Conservation (phyloP, 2,797 vertebrate species). For the Bradypodion pumilum region DNA sequence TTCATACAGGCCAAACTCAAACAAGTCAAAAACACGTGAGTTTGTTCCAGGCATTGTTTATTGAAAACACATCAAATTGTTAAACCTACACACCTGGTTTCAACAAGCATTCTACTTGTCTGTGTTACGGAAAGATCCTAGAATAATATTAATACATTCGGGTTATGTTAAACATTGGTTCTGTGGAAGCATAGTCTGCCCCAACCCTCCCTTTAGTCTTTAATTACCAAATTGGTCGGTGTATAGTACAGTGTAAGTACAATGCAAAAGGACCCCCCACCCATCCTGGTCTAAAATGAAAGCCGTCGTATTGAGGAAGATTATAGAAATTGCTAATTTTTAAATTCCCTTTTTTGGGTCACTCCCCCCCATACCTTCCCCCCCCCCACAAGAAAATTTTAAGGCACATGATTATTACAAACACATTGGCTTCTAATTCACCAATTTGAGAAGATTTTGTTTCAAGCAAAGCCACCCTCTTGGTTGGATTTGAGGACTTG, state of each 20-base stretch:
- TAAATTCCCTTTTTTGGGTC: constrained; percentile 45
- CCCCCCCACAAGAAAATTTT: constrained; percentile 94
- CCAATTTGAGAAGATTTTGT: constrained; percentile 77
- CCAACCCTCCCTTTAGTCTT: constrained; percentile 72
- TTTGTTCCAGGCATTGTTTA: constrained; percentile 95
- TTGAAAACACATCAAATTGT: constrained; percentile 98
- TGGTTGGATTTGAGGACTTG: constrained; percentile 74
- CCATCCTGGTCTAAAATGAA: constrained; percentile 88
- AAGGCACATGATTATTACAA: constrained; percentile 98
- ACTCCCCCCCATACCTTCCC: constrained; percentile 41
- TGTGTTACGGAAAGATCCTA: constrained; percentile 91
- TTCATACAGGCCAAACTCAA: constrained; percentile 37
- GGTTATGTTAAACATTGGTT: constrained; percentile 84
- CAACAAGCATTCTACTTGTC: constrained; percentile 92
- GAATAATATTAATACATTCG: constrained; percentile 88
- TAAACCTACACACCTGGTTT: constrained; percentile 94
- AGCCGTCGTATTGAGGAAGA: constrained; percentile 72
- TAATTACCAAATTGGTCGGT: constrained; percentile 80
- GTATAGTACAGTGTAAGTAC: constrained; percentile 92
- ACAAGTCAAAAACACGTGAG: constrained; percentile 49
- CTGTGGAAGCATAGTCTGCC: constrained; percentile 85
- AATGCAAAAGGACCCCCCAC: constrained; percentile 80
- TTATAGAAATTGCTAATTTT: constrained; percentile 82
- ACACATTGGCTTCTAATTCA: constrained; percentile 91
- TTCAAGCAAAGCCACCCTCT: constrained; percentile 78